Percentiles rank a stretch among this genome's conserved stretches.
phyloP scores from a whole-genome alignment of 1,140 invertebrate genomes.

The Tetragnatha versicolor region DNA sequence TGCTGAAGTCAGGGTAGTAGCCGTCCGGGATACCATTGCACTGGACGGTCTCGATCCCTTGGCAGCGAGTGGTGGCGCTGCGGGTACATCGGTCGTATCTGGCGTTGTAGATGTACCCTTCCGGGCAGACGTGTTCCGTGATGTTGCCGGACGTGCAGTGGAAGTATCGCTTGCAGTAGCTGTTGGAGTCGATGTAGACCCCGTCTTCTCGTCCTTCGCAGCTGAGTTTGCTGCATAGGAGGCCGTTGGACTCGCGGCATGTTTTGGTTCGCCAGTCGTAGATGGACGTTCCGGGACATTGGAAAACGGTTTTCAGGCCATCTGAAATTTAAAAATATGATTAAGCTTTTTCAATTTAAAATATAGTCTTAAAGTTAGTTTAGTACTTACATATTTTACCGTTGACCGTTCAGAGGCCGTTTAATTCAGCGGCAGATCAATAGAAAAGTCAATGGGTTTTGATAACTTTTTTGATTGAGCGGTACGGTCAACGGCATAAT shows the following conservation, averaged over 20 bases:
- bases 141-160: constrained; percentile 65
- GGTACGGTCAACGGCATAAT: too few relatives aligned
- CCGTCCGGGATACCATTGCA: constrained; percentile 68
- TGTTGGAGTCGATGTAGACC: constrained; percentile 16
- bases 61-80: neutral
- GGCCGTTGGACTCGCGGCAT: neutral
- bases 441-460: too few relatives aligned
- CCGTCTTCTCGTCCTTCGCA: constrained; percentile 47
- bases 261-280: constrained; percentile 48
- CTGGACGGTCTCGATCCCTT: neutral
- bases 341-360: neutral
- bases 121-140: constrained; percentile 68
- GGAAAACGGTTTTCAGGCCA: constrained; percentile 6
- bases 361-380: neutral
- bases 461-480: too few relatives aligned
- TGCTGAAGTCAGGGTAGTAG: constrained; percentile 61
- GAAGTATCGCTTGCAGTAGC: constrained; percentile 36
- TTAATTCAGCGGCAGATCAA: too few relatives aligned
- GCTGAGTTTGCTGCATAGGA: neutral
- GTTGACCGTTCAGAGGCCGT: too few relatives aligned
- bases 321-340: constrained; percentile 14
- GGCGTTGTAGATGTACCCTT: constrained; percentile 48
- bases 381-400: neutral
- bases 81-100: constrained; percentile 31
- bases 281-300: constrained; percentile 19